Conservation (phyloP, 1,140 invertebrate genomes). For the Phortica variegata region DNA sequence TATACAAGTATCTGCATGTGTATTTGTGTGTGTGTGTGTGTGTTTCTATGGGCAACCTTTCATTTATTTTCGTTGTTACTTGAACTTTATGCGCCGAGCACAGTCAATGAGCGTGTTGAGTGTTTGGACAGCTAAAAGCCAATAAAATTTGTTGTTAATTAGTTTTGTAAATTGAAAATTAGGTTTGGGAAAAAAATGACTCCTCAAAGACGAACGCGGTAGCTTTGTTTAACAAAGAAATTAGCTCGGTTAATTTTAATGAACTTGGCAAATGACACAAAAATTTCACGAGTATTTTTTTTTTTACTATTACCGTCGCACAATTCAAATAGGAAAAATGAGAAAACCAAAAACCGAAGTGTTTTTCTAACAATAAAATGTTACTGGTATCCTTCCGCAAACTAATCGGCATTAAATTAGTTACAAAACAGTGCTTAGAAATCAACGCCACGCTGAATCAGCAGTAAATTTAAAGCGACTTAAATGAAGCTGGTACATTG, state of each 20-base stretch:
- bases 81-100: no score
- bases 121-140: slow-evolving; percentile 49
- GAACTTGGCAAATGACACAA: slow-evolving; percentile 30
- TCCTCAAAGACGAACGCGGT: slow-evolving; percentile 32
- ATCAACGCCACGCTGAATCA: no score
- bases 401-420: no score
- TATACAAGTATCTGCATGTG: no score
- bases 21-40: slow-evolving; percentile 12
- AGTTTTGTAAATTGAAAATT: slow-evolving; percentile 54
- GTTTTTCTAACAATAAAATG: no score
- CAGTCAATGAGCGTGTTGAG: slow-evolving; percentile 19
- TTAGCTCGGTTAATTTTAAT: slow-evolving; percentile 41
- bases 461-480: slow-evolving; percentile 41
- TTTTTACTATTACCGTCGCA: no score
- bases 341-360: slow-evolving; percentile 48
- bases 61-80: slow-evolving; percentile 2
- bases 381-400: no score
- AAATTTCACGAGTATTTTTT: no score
- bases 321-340: no score
- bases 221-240: slow-evolving; percentile 32
- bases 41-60: slow-evolving; percentile 36
- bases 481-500: slow-evolving; percentile 24
- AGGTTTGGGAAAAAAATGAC: slow-evolving; percentile 42
- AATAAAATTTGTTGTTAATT: slow-evolving; percentile 54
- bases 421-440: no score